Base-by-base conservation (phyloP, 2,888 invertebrate genomes). In the Calliopum simillimum region DNA sequence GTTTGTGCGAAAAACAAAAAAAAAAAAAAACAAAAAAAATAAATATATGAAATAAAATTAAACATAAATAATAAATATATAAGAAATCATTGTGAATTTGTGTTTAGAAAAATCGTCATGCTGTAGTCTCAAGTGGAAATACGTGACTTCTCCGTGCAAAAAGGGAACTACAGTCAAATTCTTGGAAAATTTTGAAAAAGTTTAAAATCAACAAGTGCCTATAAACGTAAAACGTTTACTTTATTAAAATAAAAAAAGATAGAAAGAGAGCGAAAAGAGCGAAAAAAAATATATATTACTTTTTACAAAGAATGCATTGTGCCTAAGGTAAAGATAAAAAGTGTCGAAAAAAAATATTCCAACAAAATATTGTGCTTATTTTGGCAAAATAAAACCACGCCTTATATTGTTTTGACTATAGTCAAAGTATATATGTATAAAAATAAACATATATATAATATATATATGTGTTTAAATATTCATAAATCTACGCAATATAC, bases 151-250 rank as follows among this genome's bases (percentile, higher is more conserved):
- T 53, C 53, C 53, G 16, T 19, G 23, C 13, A 53, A n/a, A n/a
- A n/a, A 13, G 23, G 53, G 53, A 53, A 14, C 1, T 23, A 23
- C 21, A 53, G 11, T 53, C 23, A 2, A 33, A 33, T 33, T 33
- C 33, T 33, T 8, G 8, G 33, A 33, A 33, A 14, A 23, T 53
- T 21, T 23, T 11, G 11, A 6, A 21, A 53, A 51, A 49, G 16
- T 21, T 23, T 19, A 53, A 53, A 53, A 11, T 53, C 53, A 53
- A 53, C 53, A 53, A 53, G 53, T 53, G 53, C 53, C 53, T 53
- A 23, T 1, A 33, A 33, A 33, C 33, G 33, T 33, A 33, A 33
- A 33, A 1, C 21, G 53, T 53, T 23, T 11, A 53, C 21, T 23
- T 23, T 23, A 14, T 23, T 14, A 23, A 53, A 53, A 21, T 53